A percentile compares a stretch with the other conserved stretches of the same genome.
Evolutionary conservation across 2,797 vertebrate species (phyloP).

Genomic region (Sciurus vulgaris): DNA sequence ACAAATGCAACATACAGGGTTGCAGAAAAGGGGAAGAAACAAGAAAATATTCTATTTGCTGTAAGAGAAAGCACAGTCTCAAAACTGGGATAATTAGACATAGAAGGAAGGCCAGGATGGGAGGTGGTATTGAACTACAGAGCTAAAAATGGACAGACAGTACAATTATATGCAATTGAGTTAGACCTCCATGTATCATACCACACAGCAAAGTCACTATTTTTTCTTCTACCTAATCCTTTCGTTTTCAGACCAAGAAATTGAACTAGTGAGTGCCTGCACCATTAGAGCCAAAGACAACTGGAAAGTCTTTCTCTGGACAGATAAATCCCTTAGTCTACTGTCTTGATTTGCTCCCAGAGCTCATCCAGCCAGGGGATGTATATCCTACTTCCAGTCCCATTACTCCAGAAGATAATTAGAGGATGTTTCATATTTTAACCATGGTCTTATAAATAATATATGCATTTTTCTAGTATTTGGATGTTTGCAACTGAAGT

Average conservation of each 20-base stretch:
- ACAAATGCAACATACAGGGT: neutral
- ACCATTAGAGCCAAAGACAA: neutral
- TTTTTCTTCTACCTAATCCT: neutral
- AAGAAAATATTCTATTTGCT: neutral
- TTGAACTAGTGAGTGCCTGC: rapidly evolving
- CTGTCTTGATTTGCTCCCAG: neutral
- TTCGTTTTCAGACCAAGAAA: neutral
- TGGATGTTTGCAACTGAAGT: neutral
- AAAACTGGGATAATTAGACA: neutral
- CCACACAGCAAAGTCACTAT: neutral
- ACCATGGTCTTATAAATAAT: neutral
- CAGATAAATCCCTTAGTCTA: neutral
- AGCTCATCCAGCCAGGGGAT: neutral
- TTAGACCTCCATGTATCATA: neutral
- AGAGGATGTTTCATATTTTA: neutral
- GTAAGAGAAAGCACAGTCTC: neutral
- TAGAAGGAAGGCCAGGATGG: neutral
- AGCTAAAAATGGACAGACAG: neutral
- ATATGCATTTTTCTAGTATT: neutral
- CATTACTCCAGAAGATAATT: neutral
- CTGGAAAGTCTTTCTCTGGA: neutral
- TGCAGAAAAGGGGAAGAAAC: neutral
- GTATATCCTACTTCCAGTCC: neutral
- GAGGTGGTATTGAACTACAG: neutral
- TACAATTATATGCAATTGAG: neutral